Evolutionary conservation across 2,888 invertebrate genomes (phyloP), one percentile per base, ranked within the genome.

Genomic region (Nezara viridula): DNA sequence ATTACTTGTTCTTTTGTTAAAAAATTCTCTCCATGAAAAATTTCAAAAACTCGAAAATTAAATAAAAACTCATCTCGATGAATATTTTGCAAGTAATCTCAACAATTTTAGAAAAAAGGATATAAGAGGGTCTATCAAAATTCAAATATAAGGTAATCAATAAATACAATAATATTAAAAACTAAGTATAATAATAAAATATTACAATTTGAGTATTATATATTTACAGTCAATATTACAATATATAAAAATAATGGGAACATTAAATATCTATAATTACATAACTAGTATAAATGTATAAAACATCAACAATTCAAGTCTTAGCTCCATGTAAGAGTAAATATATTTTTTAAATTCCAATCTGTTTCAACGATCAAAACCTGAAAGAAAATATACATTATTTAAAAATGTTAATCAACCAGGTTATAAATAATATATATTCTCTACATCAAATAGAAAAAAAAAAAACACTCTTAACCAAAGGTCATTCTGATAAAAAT

Each of bases 271-370:
- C 44, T 81, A n/a, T 81, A 81, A 81, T 81, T 81, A 44, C 44
- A 81, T 44, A 81, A 81, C 37, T 40, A 37, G 14, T 44, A 81
- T 44, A 81, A 44, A 44, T 81, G n/a, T 81, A 44, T 81, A 44
- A n/a, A 40, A 44, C 44, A 27, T 24, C 24, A 81, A 47, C n/a
- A 44, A 44, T 21, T 77, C 37, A 40, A 40, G 81, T 81, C 81
- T 44, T 81, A 81, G 47, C 81, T 81, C 86, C 86, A 86, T 19
- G 55, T 86, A 14, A 86, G 40, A 40, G 52, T 86, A 55, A 86
- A 86, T 0, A 37, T 40, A 40, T 86, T 55, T 24, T 86, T 86
- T n/a, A 86, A 55, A 86, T 55, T 40, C 86, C 86, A 86, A 60
- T 86, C n/a, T 10, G 40, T 86, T n/a, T 86, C 55, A 19, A 86